These are phyloP conservation scores for Cydia fagiglandana DNA, from an alignment of 1,140 invertebrate species.

Conservation along the genomic window DNA sequence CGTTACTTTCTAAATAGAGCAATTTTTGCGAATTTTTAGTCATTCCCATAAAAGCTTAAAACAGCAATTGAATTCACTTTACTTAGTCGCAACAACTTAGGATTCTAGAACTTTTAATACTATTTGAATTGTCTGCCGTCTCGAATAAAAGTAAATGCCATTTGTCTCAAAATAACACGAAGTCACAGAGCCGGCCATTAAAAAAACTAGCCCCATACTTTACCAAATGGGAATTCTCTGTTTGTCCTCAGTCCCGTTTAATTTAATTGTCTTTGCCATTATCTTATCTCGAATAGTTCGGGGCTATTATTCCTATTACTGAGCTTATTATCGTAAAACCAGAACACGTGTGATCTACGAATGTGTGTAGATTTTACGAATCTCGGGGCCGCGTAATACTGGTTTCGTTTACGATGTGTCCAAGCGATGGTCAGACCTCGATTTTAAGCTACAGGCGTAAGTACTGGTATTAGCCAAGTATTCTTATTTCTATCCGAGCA, in stretches of 20 bases:
- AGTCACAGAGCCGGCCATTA: background rate
- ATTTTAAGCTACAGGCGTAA: background rate
- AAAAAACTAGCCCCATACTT: slow-evolving; percentile 18
- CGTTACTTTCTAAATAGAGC: no score
- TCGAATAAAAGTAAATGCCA: background rate
- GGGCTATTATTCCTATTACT: background rate
- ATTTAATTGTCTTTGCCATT: slow-evolving; percentile 51
- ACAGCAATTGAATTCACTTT: no score
- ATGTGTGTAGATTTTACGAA: background rate
- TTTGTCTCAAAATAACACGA: background rate
- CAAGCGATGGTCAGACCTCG: background rate
- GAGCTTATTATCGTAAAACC: background rate
- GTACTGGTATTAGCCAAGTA: background rate
- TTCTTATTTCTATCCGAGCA: no score
- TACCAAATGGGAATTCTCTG: slow-evolving; percentile 31
- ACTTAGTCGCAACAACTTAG: no score
- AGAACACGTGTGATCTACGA: background rate
- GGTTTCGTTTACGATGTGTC: background rate
- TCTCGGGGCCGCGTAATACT: background rate
- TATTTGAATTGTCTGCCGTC: slow-evolving; percentile 1
- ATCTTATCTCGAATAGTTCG: slow-evolving; percentile 42
- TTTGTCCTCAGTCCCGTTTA: slow-evolving; percentile 37
- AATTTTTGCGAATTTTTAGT: no score
- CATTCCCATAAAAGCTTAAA: no score
- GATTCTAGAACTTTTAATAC: background rate